Evolutionary conservation across 2,113 vertebrate species (phyloP), one percentile per base, ranked within the genome.

Genomic region (Clarias batrachus): DNA sequence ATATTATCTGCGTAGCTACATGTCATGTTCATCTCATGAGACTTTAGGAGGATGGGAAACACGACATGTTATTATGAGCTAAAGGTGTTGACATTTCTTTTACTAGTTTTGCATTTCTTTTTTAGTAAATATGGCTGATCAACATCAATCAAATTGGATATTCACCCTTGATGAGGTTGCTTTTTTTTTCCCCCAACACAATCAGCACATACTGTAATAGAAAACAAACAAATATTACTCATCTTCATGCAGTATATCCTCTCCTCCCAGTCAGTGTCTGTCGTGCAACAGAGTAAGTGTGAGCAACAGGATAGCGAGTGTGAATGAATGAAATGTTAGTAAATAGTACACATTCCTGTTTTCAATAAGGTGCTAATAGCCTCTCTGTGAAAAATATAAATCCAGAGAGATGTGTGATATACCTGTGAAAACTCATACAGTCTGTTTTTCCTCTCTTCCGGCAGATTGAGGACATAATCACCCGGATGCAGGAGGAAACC

Each of bases 401-500:
- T 73, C 19, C 41, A 6, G 37, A 74, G 37, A 48, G 25, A 76
- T 48, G 14, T 25, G 12, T 54, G 48, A n/a, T 48, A 77, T 10
- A n/a, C 25, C 48, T 33, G 82, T 57, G 23, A 73, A 68, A 76
- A 62, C 65, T 68, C 56, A 63, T 30, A 6, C 30, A 74, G 19
- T 33, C 17, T 52, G 33, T 56, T 83, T 56, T 86, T 70, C 62
- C 30, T 70, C 48, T 82, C 86, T 78, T 77, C 92, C 91, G 92
- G 57, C 93, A 99, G 98, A 99, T 99, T 89, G 98, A 99, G 94
- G 97, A 98, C 73, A 97, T 99, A 4, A 90, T 99, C 91, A 97
- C 96, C 0, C 95, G 91, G 82, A 97, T 99, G 94, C 98, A 99
- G 89, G 96, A 99, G 90, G 98, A 99, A 93, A 94, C 95, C 0